Evolutionary conservation across 2,797 vertebrate genomes (phyloP).

Genomic region (Picus viridis): DNA sequence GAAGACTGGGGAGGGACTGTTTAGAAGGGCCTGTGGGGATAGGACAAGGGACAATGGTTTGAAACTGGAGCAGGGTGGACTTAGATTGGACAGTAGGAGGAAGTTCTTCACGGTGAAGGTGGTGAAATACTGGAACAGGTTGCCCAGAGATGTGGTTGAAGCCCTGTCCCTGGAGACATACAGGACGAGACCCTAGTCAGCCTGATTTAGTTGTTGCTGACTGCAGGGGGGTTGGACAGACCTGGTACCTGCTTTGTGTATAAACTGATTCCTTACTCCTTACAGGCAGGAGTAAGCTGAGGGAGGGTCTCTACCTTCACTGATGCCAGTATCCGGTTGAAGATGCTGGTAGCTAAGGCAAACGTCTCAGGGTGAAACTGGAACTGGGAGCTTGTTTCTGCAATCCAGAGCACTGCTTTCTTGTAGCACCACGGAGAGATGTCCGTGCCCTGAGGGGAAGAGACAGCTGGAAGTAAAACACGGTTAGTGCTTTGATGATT

Average conservation of each 20-base stretch:
- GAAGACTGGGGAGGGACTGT: no score
- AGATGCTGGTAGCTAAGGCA: conserved; percentile 79
- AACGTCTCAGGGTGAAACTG: conserved; percentile 80
- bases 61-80: no score
- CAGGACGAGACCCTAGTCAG: no score
- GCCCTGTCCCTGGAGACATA: no score
- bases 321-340: conserved; percentile 79
- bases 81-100: no score
- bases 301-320: conserved; percentile 73
- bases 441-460: conserved; percentile 78
- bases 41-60: no score
- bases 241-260: not conserved
- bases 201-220: no score
- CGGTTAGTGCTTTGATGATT: conserved; percentile 18
- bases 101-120: no score
- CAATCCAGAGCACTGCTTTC: conserved; percentile 79
- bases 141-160: no score
- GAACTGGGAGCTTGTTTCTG: conserved; percentile 77
- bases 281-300: not conserved
- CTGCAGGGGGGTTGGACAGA: not conserved
- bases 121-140: no score
- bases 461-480: not conserved
- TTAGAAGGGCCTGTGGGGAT: no score
- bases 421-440: conserved; percentile 76
- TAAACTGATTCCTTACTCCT: not conserved